Conservation (phyloP, 2,888 invertebrate species). For the Augiades crinisus region DNA sequence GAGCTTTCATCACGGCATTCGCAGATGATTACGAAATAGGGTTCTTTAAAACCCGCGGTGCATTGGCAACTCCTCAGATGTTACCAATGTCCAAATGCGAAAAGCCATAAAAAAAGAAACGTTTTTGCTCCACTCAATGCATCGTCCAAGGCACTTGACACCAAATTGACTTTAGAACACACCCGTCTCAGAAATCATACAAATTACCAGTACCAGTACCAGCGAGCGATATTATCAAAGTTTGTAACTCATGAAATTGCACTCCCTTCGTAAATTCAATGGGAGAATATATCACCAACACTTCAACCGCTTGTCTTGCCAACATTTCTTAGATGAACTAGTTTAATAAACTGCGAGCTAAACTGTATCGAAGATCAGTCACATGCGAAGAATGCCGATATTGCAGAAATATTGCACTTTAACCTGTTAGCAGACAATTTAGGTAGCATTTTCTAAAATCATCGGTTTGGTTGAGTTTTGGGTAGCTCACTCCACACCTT, state of each 20-base stretch:
- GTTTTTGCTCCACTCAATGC: neutral
- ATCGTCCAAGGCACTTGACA: slow-evolving; percentile 1
- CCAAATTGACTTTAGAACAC: neutral
- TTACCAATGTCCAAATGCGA: no score
- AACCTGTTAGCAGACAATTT: neutral
- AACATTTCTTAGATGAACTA: slow-evolving; percentile 7
- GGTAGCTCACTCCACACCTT: no score
- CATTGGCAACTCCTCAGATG: no score
- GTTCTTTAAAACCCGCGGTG: no score
- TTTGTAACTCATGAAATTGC: slow-evolving; percentile 1
- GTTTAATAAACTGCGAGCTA: slow-evolving; percentile 11
- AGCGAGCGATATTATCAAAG: slow-evolving; percentile 7
- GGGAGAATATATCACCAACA: slow-evolving; percentile 7
- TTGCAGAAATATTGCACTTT: neutral
- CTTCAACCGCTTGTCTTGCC: slow-evolving; percentile 2
- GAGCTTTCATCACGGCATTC: no score
- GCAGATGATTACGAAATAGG: no score
- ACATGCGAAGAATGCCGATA: neutral
- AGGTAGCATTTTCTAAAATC: neutral
- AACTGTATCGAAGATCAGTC: slow-evolving; percentile 7
- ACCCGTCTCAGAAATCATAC: neutral
- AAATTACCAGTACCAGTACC: no score
- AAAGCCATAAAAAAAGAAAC: no score
- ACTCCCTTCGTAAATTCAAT: slow-evolving; percentile 8
- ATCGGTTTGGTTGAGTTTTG: no score